phyloP scores from a whole-genome alignment of 2,797 vertebrate species.

The Coregonus sp. region DNA sequence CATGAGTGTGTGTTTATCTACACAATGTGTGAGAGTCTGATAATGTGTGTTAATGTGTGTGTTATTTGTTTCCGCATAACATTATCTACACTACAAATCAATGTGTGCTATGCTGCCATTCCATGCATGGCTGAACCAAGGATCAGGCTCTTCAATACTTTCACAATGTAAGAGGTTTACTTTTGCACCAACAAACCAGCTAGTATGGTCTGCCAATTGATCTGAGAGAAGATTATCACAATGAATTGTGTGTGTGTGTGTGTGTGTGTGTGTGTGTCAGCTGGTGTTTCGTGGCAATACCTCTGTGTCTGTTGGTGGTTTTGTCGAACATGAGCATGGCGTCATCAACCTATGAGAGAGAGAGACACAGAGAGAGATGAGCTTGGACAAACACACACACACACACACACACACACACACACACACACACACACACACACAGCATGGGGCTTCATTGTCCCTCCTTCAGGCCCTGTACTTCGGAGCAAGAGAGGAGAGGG shows the following conservation, averaged over 20 bases:
- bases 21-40: too few relatives aligned
- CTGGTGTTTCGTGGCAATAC: constrained; percentile 59
- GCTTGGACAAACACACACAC: constrained; percentile 25
- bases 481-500: constrained; percentile 57
- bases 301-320: constrained; percentile 98
- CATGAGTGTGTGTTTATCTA: too few relatives aligned
- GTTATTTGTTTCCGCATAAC: too few relatives aligned
- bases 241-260: constrained; percentile 5
- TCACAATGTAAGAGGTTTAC: background rate
- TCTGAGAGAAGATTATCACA: background rate
- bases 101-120: too few relatives aligned
- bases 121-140: constrained; percentile 26
- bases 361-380: constrained; percentile 52
- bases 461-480: constrained; percentile 51
- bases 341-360: constrained; percentile 86
- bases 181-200: background rate
- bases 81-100: too few relatives aligned
- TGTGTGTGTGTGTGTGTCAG: constrained; percentile 14
- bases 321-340: constrained; percentile 99
- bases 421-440: constrained; percentile 51
- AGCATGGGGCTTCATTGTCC: constrained; percentile 77
- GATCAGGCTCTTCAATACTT: constrained; percentile 46
- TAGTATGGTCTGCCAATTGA: background rate
- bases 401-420: constrained; percentile 55
- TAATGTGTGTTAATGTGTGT: too few relatives aligned